Percentiles rank a stretch among this genome's conserved stretches.
These are phyloP conservation scores for Linnaemya vulpina DNA, from an alignment of 2,888 invertebrate species.

Conservation along the genomic window DNA sequence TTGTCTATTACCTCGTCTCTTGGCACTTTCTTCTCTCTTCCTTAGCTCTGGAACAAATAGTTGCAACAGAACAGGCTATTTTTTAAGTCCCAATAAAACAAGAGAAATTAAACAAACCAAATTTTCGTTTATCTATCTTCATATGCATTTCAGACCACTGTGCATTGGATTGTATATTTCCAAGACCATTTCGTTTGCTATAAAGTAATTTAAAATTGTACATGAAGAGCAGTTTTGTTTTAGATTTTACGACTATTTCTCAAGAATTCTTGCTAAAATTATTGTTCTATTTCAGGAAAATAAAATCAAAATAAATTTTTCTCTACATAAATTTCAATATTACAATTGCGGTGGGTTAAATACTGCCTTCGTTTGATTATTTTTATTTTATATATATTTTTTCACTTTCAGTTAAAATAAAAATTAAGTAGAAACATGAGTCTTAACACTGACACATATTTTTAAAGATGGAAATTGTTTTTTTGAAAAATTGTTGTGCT, in stretches of 20 bases:
- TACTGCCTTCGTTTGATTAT: background rate
- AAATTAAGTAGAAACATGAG: constrained; percentile 28
- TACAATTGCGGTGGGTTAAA: background rate
- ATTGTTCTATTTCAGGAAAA: constrained; percentile 7
- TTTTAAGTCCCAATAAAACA: background rate
- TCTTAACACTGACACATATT: constrained; percentile 41
- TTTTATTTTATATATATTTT: background rate
- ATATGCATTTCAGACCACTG: background rate
- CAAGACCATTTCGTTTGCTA: background rate
- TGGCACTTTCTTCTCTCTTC: too few species aligned
- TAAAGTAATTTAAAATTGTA: constrained; percentile 23
- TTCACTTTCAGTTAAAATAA: constrained; percentile 6
- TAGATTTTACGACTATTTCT: constrained; percentile 23
- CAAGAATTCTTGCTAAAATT: constrained; percentile 23
- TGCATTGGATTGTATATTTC: background rate
- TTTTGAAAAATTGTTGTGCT: background rate
- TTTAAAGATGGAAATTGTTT: background rate
- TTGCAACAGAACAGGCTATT: too few species aligned
- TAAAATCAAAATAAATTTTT: constrained; percentile 24
- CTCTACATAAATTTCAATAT: constrained; percentile 26
- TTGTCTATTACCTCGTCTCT: too few species aligned
- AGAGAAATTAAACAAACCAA: too few species aligned
- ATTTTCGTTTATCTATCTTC: background rate
- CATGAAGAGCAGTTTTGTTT: background rate
- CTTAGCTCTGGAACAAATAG: too few species aligned